Conservation (phyloP, 2,888 invertebrate species). For the Hoplodrina blanda region DNA sequence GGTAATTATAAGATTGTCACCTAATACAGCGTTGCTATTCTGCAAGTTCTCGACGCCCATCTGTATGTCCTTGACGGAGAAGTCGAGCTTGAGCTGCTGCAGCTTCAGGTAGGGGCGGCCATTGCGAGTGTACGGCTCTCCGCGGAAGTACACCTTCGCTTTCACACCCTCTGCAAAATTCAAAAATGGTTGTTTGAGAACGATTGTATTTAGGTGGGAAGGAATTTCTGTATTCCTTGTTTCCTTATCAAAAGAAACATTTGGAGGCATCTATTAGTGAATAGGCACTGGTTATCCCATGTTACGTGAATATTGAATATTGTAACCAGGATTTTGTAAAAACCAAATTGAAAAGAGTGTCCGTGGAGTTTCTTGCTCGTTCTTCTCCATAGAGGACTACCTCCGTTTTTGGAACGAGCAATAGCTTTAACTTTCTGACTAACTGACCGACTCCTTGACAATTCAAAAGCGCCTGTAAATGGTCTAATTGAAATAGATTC, state of each 20-base stretch:
- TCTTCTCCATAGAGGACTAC: too few species aligned
- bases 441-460: too few species aligned
- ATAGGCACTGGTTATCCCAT: too few species aligned
- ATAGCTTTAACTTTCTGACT: too few species aligned
- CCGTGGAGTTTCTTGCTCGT: too few species aligned
- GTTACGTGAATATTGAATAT: too few species aligned
- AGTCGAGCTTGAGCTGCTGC: constrained; percentile 96
- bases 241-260: not conserved
- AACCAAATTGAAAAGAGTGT: too few species aligned
- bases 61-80: constrained; percentile 94
- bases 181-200: not conserved
- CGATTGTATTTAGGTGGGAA: not conserved
- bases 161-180: constrained; percentile 93
- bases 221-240: not conserved
- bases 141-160: constrained; percentile 96
- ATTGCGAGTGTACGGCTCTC: constrained; percentile 91
- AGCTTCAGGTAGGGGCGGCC: constrained; percentile 93
- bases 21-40: constrained; percentile 94
- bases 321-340: too few species aligned
- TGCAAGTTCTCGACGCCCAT: constrained; percentile 97
- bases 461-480: too few species aligned
- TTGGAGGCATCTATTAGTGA: too few species aligned
- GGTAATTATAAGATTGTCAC: constrained; percentile 88
- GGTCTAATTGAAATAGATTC: too few species aligned
- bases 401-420: too few species aligned